A percentile compares a stretch with the other conserved stretches of the same genome.
These are phyloP conservation scores for Mellilla xanthometata DNA, from an alignment of 2,888 invertebrate species.

Conservation along the genomic window DNA sequence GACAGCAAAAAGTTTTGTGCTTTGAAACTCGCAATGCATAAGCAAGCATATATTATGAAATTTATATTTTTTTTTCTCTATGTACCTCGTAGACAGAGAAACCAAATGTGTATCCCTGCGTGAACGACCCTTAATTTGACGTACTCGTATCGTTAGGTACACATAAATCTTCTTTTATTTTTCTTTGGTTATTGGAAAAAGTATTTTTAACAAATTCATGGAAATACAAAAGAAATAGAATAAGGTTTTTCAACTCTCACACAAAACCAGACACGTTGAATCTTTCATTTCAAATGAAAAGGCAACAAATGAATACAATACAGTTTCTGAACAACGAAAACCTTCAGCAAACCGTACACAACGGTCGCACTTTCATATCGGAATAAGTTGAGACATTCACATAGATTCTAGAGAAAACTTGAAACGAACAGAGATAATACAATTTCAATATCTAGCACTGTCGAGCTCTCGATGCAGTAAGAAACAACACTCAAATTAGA, in stretches of 20 bases:
- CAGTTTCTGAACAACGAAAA: not conserved
- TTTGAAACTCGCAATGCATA: no score
- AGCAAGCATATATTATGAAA: no score
- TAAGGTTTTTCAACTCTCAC: not conserved
- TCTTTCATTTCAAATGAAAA: not conserved
- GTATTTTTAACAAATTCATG: no score
- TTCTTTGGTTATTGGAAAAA: no score
- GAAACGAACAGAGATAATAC: conserved; percentile 13
- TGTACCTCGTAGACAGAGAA: no score
- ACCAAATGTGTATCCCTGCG: no score
- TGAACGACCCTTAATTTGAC: no score
- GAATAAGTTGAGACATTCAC: conserved; percentile 5
- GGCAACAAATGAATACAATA: not conserved
- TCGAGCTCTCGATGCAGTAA: not conserved
- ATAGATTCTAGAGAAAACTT: conserved; percentile 3
- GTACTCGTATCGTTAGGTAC: no score
- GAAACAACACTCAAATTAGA: conserved; percentile 19
- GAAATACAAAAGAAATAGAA: no score
- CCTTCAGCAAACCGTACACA: not conserved
- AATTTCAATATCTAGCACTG: conserved; percentile 12
- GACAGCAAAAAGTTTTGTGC: no score
- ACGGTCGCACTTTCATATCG: not conserved
- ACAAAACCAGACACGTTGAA: not conserved
- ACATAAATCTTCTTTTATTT: no score
- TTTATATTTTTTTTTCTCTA: no score